Evolutionary conservation across 2,113 vertebrate genomes (phyloP), one percentile per base, ranked within the genome.

Genomic region (Raja brachyura): DNA sequence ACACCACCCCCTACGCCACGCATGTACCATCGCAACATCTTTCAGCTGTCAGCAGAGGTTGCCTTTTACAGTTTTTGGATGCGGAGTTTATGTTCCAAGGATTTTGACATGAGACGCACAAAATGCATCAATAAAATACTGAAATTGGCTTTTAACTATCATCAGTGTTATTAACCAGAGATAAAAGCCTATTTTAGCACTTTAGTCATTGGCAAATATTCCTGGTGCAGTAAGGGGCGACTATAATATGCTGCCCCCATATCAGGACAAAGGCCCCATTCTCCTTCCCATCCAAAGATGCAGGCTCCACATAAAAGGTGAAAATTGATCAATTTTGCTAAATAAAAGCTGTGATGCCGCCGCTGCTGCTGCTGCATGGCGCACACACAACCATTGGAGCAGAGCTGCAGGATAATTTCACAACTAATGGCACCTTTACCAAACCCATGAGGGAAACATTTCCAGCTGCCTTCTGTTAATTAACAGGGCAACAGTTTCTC

Each of bases 71-170:
- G 13, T 11, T 66, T 68, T 66, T 90, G 63, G 20, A 90, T 61
- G 31, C 31, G 39, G 4, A 73, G 22, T 92, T 92, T 92, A 39
- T 73, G 22, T 33, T 20, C 18, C 73, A 92, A 92, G 33, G 16
- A 33, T 92, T 92, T 63, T 92, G 90, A 73, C 90, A 92, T 73
- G 18, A 48, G 1, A 33, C 25, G 56, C 83, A 73, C 90, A 73
- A 92, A 92, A 92, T 92, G 33, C 90, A 74, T 73, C 90, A 88
- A 92, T 92, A 74, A 92, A 92, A 73, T 68, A 25, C 66, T 92
- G 68, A 74, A 92, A 92, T 92, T 20, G 66, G 90, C 90, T 73
- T 92, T 92, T 92, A 92, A 92, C 90, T 73, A 73, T 48, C 90
- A 73, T 92, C 33, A 54, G 68, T 54, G 73, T 92, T 92, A 73